Evolutionary conservation across 2,797 vertebrate species (phyloP), one percentile per base, ranked within the genome.

Genomic region (Heterohyrax brucei): DNA sequence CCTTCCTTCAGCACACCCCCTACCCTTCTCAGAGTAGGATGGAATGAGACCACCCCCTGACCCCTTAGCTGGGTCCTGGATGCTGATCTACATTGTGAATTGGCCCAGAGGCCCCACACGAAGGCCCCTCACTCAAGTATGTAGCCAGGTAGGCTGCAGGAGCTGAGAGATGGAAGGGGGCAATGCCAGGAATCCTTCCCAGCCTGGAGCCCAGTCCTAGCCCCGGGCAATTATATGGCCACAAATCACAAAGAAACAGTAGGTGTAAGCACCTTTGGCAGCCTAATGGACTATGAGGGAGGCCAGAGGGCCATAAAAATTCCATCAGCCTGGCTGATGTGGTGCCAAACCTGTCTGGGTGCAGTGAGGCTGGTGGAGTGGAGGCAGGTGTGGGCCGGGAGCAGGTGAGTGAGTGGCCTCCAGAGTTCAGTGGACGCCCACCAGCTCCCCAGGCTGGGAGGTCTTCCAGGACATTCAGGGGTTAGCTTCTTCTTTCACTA

Each of bases 241-340:
- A 86, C 79, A 94, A 77, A 92, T 93, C 93, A 95, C 87, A 4
- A 59, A 79, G 78, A 91, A 88, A 53, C 0, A 0, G 21, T 46
- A 39, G 1, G 21, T 0, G 13, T 79, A 61, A 96, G 94, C 87
- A 61, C 50, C 73, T 91, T 33, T 59, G 87, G 3, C 39, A 86
- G 76, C 68, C 62, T 56, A 68, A 56, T 46, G 77, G 84, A 53
- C 13, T 78, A 21, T 7, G 0, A 13, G 0, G 70, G 33, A 39
- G 77, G 7, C 66, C 70, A 10, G 0, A 2, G 77, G 64, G 46
- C 85, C 82, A 1, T 92, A 90, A 89, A 94, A 89, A 95, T 91
- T 86, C 89, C 90, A 64, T 89, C 90, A 72, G 87, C 66, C 44
- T 0, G 2, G 56, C 93, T 50, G 76, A 76, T 46, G 89, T 16